Base-by-base conservation (phyloP, 2,113 vertebrate species). In the Pygoscelis antarcticus region DNA sequence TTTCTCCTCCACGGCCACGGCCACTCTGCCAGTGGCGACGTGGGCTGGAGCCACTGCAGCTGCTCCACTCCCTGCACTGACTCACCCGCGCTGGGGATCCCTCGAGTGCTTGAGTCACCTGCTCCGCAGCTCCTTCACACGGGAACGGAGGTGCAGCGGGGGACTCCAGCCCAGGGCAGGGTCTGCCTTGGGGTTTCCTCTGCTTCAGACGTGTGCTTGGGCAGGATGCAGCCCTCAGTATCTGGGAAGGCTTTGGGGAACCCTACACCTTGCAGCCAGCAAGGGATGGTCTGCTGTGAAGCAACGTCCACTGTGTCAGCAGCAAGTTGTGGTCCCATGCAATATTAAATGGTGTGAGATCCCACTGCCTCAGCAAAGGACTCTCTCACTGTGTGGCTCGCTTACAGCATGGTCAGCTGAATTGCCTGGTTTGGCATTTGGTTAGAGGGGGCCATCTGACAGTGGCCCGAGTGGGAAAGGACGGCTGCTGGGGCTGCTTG, bases 291-390 rank as follows among this genome's bases (percentile, higher is more conserved):
- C 42, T 84, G 29, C 17, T 34, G 7, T 6, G 26, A 49, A 26
- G 16, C 18, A 60, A n/a, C 3, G 6, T 32, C 52, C 2, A 3
- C 76, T 36, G 44, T 0, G 0, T 22, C 40, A 74, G 83, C 38
- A 44, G 36, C 13, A 40, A 55, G 34, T 11, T 40, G 44, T 71
- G 55, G 14, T 68, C 4, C 44, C 34, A 14, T 8, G 40, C 8
- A 47, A 8, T 36, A 57, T 12, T 30, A 16, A 55, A 75, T 18
- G 11, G 8, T 3, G 6, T 64, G 60, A 87, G 42, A n/a, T 9
- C 34, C 49, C 6, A 11, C n/a, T 51, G 25, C 42, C 16, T 52
- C 20, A 62, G 47, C 20, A 82, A 52, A 74, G 2, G 25, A 10
- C 32, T 32, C 42, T 57, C 11, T 78, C 36, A 14, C n/a, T 42